These are phyloP conservation scores for Brachyrhaphis roseni DNA, from an alignment of 2,797 vertebrate species.

Conservation along the genomic window DNA sequence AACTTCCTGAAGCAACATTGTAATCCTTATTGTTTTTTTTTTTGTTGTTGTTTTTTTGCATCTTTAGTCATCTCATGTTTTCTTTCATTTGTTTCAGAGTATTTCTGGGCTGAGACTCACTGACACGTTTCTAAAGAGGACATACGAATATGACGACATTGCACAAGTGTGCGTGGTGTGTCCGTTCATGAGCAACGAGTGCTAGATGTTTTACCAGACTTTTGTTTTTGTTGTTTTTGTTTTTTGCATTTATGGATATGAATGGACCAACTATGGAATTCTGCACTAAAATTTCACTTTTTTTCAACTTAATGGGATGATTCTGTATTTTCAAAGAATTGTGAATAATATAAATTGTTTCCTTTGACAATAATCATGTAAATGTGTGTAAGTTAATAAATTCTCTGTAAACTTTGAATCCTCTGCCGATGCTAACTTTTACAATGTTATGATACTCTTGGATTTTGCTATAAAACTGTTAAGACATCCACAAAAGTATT, in stretches of 20 bases:
- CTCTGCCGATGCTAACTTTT: constrained; percentile 20
- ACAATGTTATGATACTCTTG: neutral
- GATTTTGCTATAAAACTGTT: neutral
- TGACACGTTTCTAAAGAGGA: constrained; percentile 97
- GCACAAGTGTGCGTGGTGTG: constrained; percentile 97
- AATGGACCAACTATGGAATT: constrained; percentile 78
- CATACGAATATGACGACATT: constrained; percentile 97
- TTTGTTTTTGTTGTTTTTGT: constrained; percentile 30
- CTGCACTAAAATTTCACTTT: constrained; percentile 57
- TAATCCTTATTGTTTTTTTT: neutral
- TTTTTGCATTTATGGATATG: constrained; percentile 55
- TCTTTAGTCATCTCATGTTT: neutral
- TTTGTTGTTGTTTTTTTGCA: neutral
- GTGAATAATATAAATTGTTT: constrained; percentile 74
- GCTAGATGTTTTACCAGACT: constrained; percentile 66
- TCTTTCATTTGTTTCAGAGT: constrained; percentile 80
- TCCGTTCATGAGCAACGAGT: constrained; percentile 84
- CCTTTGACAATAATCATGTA: constrained; percentile 74
- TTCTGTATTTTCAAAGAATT: constrained; percentile 76
- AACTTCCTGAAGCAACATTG: no score
- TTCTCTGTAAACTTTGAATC: constrained; percentile 48
- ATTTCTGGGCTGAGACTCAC: constrained; percentile 95
- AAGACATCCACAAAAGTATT: neutral
- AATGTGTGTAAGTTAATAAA: constrained; percentile 79
- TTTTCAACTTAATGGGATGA: constrained; percentile 52